Percentiles rank a stretch among this genome's conserved stretches.
Evolutionary conservation across 2,888 invertebrate species (phyloP).

Genomic region (Notodonta dromedarius): DNA sequence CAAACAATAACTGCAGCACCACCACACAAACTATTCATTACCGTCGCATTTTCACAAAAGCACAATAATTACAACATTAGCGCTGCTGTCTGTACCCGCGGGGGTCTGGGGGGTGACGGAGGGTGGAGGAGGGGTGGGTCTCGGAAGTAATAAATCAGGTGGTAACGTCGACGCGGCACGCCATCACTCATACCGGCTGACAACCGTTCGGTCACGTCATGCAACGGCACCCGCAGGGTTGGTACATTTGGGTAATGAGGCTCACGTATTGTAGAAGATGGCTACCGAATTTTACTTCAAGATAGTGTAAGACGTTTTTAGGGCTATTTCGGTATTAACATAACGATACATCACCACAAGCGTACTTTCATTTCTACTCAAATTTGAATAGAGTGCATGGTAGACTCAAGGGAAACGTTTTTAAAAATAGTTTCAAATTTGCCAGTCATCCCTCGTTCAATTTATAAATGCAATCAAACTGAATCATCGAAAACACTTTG

Average conservation of each 20-base stretch:
- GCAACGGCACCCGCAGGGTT: constrained; percentile 55
- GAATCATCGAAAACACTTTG: too few relatives aligned
- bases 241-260: constrained; percentile 12
- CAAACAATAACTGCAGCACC: not conserved
- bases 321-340: too few relatives aligned
- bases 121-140: constrained; percentile 37
- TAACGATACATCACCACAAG: too few relatives aligned
- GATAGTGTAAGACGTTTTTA: too few relatives aligned
- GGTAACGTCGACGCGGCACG: constrained; percentile 80
- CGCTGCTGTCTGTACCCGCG: constrained; percentile 49
- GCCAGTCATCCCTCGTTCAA: too few relatives aligned
- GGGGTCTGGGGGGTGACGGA: constrained; percentile 24
- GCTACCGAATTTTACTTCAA: too few relatives aligned
- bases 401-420: too few relatives aligned
- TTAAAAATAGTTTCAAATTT: too few relatives aligned
- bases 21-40: constrained; percentile 4
- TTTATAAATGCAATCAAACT: too few relatives aligned
- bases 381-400: too few relatives aligned
- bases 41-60: constrained; percentile 5
- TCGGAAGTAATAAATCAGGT: constrained; percentile 83
- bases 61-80: constrained; percentile 8
- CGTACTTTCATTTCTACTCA: too few relatives aligned
- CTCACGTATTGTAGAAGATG: not conserved
- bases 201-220: constrained; percentile 70
- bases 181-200: constrained; percentile 78